These are phyloP conservation scores for Eupithecia abbreviata DNA, from an alignment of 2,888 invertebrate genomes.

Conservation along the genomic window DNA sequence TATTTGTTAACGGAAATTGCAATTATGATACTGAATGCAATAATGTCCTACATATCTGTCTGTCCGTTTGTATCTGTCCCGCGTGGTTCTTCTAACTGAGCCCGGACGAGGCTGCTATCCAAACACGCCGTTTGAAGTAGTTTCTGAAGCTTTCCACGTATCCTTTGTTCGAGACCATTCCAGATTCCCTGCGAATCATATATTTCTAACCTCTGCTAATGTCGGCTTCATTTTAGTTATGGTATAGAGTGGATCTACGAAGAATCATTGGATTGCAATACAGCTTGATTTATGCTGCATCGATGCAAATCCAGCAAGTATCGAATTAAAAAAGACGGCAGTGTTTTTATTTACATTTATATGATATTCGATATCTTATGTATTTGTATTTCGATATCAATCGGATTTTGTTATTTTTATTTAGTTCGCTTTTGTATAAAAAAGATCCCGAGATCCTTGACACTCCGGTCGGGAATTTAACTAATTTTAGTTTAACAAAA, in stretches of 20 bases:
- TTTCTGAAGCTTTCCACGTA: slow-evolving; percentile 38
- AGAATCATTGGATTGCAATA: neutral
- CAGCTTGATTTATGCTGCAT: too few relatives aligned
- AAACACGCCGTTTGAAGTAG: slow-evolving; percentile 42
- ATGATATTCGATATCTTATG: too few relatives aligned
- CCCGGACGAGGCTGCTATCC: slow-evolving; percentile 52
- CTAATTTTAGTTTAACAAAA: too few relatives aligned
- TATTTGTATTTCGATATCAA: too few relatives aligned
- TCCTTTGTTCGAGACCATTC: slow-evolving; percentile 30
- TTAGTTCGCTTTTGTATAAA: too few relatives aligned
- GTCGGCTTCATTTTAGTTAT: neutral
- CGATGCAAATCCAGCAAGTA: too few relatives aligned
- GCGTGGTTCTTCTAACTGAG: slow-evolving; percentile 27
- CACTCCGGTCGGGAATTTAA: too few relatives aligned
- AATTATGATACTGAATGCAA: neutral
- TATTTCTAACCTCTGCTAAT: slow-evolving; percentile 1
- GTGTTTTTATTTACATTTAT: too few relatives aligned
- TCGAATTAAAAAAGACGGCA: too few relatives aligned
- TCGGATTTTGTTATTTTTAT: too few relatives aligned
- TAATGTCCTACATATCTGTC: neutral
- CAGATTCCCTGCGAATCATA: slow-evolving; percentile 16
- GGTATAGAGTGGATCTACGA: neutral
- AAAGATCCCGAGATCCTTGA: too few relatives aligned
- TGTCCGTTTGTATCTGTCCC: neutral
- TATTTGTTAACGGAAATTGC: neutral